Evolutionary conservation across 2,113 vertebrate species (phyloP), one percentile per base, ranked within the genome.

Genomic region (Struthidea cinerea): DNA sequence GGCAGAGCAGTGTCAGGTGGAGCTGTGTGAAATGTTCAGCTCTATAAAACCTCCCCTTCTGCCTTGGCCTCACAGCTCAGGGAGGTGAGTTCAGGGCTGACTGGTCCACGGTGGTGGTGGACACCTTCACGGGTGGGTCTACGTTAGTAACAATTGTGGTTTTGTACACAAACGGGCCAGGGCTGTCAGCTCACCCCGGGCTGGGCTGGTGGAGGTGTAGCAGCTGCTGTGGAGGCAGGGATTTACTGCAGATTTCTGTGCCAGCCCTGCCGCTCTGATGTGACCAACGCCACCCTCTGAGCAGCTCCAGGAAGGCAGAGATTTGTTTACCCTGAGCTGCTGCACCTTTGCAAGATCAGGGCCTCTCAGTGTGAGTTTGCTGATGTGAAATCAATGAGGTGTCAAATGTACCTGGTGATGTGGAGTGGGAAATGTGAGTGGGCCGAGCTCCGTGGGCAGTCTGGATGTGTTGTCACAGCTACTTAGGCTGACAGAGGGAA

Each of bases 181-280:
- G 70, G 28, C 74, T 75, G 56, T 8, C 42, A 44, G 13, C 1
- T 87, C 56, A 17, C 3, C 14, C 67, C 0, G 0, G 6, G 37
- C 33, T 35, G 61, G 41, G n/a, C 3, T 59, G 65, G 11, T 9
- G 8, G 3, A 46, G 69, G 18, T 15, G 26, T 6, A 50, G 44
- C 47, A 59, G 52, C 33, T 18, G 3, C 46, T 32, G 19, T 33
- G 52, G 37, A 52, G 56, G 68, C 65, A 67, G 50, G 16, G 20
- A 23, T 26, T 73, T 13, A 10, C 42, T 70, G 60, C 42, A 1
- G 17, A 0, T 42, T 26, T 13, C 64, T 70, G 16, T 63, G 44
- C 64, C 60, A 87, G 56, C 74, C 42, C 42, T 47, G 50, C 35
- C 61, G 19, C 68, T 71, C 20, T 24, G 27, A 0, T 0, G 1